Conservation (phyloP, 2,113 vertebrate species). For the Geococcyx californianus region DNA sequence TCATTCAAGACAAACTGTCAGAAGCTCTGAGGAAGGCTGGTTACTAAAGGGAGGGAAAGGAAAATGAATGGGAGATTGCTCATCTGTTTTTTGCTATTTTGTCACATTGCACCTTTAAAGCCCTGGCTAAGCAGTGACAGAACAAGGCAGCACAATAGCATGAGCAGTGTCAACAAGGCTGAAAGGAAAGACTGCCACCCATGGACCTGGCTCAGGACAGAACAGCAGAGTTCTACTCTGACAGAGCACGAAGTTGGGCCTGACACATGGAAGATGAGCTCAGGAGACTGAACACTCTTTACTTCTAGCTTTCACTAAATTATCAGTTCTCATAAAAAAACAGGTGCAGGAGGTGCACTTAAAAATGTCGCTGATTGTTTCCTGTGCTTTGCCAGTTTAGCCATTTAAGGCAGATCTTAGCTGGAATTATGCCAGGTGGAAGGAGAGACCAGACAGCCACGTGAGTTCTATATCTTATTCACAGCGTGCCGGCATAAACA, state of each 20-base stretch:
- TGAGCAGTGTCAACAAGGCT: background rate
- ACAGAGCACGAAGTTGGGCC: background rate
- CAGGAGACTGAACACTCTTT: background rate
- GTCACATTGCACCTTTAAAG: background rate
- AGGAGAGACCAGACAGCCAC: background rate
- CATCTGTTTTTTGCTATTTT: background rate
- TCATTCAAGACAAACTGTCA: background rate
- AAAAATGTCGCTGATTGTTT: background rate
- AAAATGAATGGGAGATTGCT: background rate
- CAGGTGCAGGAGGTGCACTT: background rate
- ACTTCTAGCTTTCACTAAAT: background rate
- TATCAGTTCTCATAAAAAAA: background rate
- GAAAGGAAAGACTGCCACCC: background rate
- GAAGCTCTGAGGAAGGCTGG: background rate
- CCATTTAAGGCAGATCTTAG: background rate
- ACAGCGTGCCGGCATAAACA: background rate
- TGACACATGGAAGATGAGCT: background rate
- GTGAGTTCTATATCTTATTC: background rate
- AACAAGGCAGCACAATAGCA: background rate
- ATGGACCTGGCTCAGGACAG: background rate
- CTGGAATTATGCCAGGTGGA: background rate
- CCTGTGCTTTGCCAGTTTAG: background rate
- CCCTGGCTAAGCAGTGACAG: background rate
- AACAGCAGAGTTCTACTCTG: background rate
- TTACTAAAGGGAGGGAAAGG: background rate